Conservation (phyloP, 2,797 vertebrate genomes). For the Podargus strigoides region DNA sequence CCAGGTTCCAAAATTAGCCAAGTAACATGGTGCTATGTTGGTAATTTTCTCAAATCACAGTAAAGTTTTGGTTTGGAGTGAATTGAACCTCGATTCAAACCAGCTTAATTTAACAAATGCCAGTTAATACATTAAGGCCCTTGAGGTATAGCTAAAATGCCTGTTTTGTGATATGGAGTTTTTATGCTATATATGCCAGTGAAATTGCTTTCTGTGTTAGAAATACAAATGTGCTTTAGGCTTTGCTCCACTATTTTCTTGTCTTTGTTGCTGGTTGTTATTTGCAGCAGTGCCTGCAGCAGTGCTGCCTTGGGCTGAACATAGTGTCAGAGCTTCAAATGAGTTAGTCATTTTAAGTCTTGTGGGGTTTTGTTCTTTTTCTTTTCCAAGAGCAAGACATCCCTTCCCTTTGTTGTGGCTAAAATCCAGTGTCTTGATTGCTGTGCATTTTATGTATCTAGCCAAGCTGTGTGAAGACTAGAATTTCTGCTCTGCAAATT, state of each 20-base stretch:
- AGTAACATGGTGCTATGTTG: background rate
- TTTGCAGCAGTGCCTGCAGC: background rate
- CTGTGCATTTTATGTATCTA: background rate
- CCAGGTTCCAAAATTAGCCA: background rate
- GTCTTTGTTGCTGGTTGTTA: background rate
- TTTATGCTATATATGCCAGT: background rate
- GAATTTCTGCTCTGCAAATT: background rate
- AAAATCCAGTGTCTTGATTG: background rate
- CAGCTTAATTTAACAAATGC: constrained; percentile 16
- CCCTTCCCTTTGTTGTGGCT: background rate
- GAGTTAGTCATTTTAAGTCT: background rate
- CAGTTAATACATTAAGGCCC: background rate
- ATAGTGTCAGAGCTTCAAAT: background rate
- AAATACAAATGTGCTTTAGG: background rate
- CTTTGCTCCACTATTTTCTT: background rate
- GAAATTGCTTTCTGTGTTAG: background rate
- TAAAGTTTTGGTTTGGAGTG: background rate
- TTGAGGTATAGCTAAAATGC: constrained; percentile 5
- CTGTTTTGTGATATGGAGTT: background rate
- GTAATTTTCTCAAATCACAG: background rate
- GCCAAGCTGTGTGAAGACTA: background rate
- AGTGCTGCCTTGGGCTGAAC: background rate
- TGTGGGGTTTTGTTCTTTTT: background rate
- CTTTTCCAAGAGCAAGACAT: background rate
- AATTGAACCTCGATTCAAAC: background rate